These are phyloP conservation scores for Drosophila pandora DNA, from an alignment of 1,140 invertebrate genomes.

Conservation along the genomic window DNA sequence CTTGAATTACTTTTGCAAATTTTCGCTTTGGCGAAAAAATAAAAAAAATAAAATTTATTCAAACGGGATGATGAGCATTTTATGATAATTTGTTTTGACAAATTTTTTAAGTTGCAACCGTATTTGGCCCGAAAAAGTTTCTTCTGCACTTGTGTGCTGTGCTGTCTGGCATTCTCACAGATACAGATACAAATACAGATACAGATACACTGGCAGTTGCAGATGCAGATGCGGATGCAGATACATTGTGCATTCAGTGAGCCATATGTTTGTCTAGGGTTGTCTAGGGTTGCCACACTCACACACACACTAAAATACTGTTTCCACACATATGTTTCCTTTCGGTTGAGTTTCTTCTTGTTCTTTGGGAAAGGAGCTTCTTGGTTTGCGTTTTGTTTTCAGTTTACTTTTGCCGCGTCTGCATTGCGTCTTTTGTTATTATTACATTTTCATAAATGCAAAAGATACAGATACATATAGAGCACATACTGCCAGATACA, in stretches of 20 bases:
- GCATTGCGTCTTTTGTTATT: constrained; percentile 81
- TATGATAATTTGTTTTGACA: constrained; percentile 80
- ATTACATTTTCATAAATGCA: constrained; percentile 82
- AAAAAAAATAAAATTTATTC: too few species aligned
- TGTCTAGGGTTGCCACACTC: constrained; percentile 53
- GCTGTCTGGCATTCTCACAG: background rate
- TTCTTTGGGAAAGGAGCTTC: too few species aligned
- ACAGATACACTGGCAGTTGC: constrained; percentile 1
- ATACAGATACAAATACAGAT: constrained; percentile 2
- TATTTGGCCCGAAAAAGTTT: constrained; percentile 37
- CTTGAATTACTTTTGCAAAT: constrained; percentile 9
- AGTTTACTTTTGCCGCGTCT: constrained; percentile 64
- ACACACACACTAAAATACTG: constrained; percentile 13
- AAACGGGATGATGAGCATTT: constrained; percentile 56
- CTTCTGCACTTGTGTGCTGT: background rate
- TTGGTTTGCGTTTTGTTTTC: constrained; percentile 36
- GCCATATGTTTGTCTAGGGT: constrained; percentile 69
- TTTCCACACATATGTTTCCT: constrained; percentile 1
- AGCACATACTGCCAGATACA: constrained; percentile 5
- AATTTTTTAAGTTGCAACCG: constrained; percentile 67
- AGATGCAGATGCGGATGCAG: constrained; percentile 10
- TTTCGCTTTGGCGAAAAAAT: constrained; percentile 3
- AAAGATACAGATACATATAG: constrained; percentile 45
- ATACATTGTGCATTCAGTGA: constrained; percentile 54
- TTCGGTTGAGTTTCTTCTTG: constrained; percentile 7